phyloP scores from a whole-genome alignment of 2,888 invertebrate species.

The Toxonevra muliebris region DNA sequence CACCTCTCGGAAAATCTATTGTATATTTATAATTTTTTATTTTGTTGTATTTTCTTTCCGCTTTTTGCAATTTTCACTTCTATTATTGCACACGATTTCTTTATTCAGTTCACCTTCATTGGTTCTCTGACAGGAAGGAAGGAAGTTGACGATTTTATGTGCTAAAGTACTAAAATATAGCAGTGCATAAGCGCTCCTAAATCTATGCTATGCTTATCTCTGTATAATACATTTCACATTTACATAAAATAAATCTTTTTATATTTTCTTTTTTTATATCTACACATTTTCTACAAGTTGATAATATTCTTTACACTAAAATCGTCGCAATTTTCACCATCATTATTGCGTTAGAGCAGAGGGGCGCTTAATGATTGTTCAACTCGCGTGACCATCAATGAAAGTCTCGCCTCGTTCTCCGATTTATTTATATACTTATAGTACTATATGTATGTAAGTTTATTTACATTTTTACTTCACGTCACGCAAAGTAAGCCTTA shows the following conservation, averaged over 20 bases:
- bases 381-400: conserved; percentile 4
- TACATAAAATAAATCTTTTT: background rate
- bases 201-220: conserved; percentile 1
- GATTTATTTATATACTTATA: too few relatives aligned
- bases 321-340: too few relatives aligned
- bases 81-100: background rate
- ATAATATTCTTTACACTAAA: too few relatives aligned
- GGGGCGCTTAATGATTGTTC: background rate
- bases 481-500: background rate
- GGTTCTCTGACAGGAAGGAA: background rate
- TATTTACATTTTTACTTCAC: background rate
- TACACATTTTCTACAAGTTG: too few relatives aligned
- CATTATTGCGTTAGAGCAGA: too few relatives aligned
- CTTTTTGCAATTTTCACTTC: background rate
- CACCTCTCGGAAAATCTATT: too few relatives aligned
- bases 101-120: background rate
- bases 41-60: too few relatives aligned
- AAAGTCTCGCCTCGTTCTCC: background rate
- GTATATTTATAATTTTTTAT: too few relatives aligned
- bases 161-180: background rate
- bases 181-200: background rate
- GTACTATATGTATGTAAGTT: too few relatives aligned
- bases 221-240: background rate
- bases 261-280: too few relatives aligned
- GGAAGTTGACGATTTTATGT: background rate